These are phyloP conservation scores for Cryptocephalus primarius DNA, from an alignment of 2,888 invertebrate genomes.

Conservation along the genomic window DNA sequence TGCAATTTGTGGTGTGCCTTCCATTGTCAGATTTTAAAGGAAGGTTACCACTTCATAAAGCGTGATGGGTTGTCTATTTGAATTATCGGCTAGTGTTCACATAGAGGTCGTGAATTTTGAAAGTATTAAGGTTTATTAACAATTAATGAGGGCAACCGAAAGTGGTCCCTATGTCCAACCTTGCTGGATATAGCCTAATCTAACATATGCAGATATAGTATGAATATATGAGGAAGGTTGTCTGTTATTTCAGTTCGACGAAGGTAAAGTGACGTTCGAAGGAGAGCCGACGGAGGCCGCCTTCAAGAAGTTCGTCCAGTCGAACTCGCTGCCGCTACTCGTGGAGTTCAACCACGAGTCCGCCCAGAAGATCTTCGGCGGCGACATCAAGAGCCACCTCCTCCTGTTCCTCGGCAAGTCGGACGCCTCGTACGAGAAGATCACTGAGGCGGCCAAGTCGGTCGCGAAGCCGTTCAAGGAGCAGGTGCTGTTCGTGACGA, in stretches of 20 bases:
- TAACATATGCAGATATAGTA: no score
- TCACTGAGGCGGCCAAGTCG: slow-evolving; percentile 64
- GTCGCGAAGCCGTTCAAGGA: slow-evolving; percentile 86
- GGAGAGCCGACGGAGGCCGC: slow-evolving; percentile 56
- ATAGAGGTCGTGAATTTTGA: no score
- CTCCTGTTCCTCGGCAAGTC: slow-evolving; percentile 91
- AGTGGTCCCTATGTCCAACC: no score
- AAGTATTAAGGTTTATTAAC: no score
- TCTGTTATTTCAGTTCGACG: slow-evolving; percentile 64
- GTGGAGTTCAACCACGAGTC: slow-evolving; percentile 97
- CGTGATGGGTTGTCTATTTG: no score
- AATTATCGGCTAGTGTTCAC: no score
- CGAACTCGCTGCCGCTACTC: slow-evolving; percentile 78
- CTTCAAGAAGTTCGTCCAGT: slow-evolving; percentile 72
- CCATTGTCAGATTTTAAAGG: no score
- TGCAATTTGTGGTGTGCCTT: no score
- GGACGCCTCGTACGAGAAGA: slow-evolving; percentile 71
- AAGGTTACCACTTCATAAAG: no score
- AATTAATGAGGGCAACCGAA: no score
- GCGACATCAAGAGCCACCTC: slow-evolving; percentile 93
- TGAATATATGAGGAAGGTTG: no score
- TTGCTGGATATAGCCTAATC: no score
- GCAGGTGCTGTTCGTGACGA: slow-evolving; percentile 80
- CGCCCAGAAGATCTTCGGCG: slow-evolving; percentile 96
- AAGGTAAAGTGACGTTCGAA: slow-evolving; percentile 62